Percentiles rank a stretch among this genome's conserved stretches.
Evolutionary conservation across 2,888 invertebrate genomes (phyloP).

Genomic region (Diploptera punctata): DNA sequence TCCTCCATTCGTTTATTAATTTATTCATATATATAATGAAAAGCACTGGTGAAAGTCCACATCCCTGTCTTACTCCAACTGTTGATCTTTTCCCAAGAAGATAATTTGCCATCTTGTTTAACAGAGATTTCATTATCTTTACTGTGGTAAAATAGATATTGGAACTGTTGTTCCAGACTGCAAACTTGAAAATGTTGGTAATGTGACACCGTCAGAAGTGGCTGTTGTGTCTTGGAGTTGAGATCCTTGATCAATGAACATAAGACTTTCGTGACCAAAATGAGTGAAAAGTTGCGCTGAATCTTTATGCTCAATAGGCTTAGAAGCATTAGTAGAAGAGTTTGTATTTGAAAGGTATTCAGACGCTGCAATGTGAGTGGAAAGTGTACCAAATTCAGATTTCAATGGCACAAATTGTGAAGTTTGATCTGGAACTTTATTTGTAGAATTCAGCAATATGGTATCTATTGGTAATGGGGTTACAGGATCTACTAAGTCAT

Average conservation of each 20-base stretch:
- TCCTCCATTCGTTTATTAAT: too few species aligned
- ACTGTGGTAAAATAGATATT: too few species aligned
- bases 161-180: slow-evolving; percentile 20
- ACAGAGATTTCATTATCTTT: too few species aligned
- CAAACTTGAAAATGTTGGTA: slow-evolving; percentile 38
- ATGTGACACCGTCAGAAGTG: slow-evolving; percentile 31
- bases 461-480: slow-evolving; percentile 21
- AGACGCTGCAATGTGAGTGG: slow-evolving; percentile 1
- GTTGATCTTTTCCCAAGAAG: too few species aligned
- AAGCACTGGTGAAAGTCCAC: too few species aligned
- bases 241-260: slow-evolving; percentile 33
- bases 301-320: slow-evolving; percentile 5
- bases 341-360: background rate
- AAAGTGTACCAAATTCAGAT: background rate
- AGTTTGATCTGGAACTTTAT: slow-evolving; percentile 16
- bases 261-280: slow-evolving; percentile 31
- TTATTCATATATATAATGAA: too few species aligned
- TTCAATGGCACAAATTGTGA: slow-evolving; percentile 24
- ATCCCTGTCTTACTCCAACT: too few species aligned
- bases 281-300: slow-evolving; percentile 28
- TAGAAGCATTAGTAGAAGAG: background rate
- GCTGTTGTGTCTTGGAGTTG: slow-evolving; percentile 13
- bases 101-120: too few species aligned
- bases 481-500: background rate
- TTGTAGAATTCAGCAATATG: slow-evolving; percentile 13